Conservation (phyloP, 2,797 vertebrate species). For the Sciurus carolinensis region DNA sequence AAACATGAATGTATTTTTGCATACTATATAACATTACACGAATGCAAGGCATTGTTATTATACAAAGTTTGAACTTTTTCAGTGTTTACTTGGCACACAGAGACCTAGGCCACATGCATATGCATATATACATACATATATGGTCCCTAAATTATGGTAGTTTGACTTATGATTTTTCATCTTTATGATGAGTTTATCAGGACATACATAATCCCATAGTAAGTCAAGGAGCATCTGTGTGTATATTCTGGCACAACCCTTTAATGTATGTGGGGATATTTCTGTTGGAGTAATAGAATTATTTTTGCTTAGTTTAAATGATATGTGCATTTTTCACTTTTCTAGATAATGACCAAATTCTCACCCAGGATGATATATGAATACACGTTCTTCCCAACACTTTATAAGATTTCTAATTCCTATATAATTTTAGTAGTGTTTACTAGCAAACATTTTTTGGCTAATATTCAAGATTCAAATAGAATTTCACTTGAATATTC, state of each 20-base stretch:
- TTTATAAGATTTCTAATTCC: neutral
- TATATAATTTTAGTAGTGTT: neutral
- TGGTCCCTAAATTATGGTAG: neutral
- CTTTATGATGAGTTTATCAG: neutral
- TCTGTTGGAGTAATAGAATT: neutral
- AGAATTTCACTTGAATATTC: neutral
- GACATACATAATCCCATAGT: neutral
- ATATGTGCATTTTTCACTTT: constrained; percentile 16
- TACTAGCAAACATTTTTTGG: neutral
- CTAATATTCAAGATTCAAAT: constrained; percentile 3
- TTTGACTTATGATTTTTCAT: neutral
- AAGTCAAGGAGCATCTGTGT: neutral
- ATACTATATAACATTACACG: neutral
- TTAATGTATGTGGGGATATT: neutral
- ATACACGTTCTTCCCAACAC: neutral
- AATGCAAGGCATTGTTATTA: neutral
- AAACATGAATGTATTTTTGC: neutral
- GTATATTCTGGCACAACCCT: neutral
- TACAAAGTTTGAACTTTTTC: neutral
- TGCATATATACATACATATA: neutral
- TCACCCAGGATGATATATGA: neutral
- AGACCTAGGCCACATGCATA: neutral
- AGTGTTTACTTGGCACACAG: neutral
- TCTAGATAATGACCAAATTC: neutral
- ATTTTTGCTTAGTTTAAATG: neutral